Conservation (phyloP, 1,140 invertebrate genomes). For the Hypsibius dujardini region DNA sequence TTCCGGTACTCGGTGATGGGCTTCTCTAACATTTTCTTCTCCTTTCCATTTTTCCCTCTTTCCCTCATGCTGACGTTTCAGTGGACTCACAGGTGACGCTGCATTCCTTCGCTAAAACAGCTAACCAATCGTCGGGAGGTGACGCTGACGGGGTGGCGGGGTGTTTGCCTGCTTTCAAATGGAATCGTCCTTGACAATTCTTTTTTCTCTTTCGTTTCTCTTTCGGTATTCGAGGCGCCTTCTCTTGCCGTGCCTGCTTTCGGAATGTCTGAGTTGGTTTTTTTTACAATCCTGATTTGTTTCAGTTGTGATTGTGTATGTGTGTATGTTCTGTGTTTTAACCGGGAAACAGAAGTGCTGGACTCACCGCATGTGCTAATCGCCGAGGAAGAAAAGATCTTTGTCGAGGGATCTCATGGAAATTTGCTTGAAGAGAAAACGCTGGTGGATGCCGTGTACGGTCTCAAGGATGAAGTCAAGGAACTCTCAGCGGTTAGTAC, state of each 20-base stretch:
- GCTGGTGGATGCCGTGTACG: slow-evolving; percentile 50
- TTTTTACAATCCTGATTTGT: slow-evolving; percentile 17
- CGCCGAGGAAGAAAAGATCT: slow-evolving; percentile 43
- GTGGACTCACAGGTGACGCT: too few species aligned
- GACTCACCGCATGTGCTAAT: slow-evolving; percentile 39
- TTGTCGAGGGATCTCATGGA: slow-evolving; percentile 37
- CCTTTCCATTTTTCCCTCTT: too few species aligned
- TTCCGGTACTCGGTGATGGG: too few species aligned
- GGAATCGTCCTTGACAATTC: neutral
- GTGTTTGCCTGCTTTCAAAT: slow-evolving; percentile 15
- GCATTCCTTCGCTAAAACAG: too few species aligned
- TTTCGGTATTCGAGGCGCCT: neutral
- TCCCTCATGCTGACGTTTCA: too few species aligned
- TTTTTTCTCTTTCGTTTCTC: neutral
- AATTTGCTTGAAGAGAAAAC: slow-evolving; percentile 37
- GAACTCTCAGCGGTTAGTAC: slow-evolving; percentile 40
- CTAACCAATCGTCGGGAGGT: too few species aligned
- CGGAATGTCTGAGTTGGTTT: slow-evolving; percentile 16
- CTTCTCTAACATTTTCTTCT: too few species aligned
- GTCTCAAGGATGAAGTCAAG: slow-evolving; percentile 45
- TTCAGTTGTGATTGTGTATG: slow-evolving; percentile 19
- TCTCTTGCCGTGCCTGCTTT: neutral
- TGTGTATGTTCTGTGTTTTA: neutral
- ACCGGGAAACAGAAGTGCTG: slow-evolving; percentile 21
- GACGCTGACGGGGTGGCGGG: neutral